Evolutionary conservation across 2,113 vertebrate genomes (phyloP).

Genomic region (Antechinus flavipes): DNA sequence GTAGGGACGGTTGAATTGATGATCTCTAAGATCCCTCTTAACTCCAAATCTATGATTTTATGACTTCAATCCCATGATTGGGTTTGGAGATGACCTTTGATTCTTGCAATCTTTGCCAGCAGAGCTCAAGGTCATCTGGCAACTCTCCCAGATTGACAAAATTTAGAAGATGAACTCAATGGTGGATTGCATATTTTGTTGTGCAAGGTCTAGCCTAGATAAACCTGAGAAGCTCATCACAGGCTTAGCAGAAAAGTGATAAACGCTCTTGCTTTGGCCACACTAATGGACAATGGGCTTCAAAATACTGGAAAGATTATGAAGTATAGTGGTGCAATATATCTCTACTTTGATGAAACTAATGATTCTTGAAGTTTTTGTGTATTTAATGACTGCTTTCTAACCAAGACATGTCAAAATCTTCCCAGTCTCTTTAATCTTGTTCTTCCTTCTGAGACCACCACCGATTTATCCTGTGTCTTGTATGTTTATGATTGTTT

Average conservation of each 20-base stretch:
- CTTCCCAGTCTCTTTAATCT: background rate
- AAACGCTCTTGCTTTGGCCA: background rate
- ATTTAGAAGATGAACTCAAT: background rate
- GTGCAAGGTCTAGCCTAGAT: background rate
- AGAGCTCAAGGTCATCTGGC: background rate
- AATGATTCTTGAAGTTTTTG: background rate
- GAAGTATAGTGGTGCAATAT: background rate
- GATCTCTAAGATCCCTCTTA: no score
- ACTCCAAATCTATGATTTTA: no score
- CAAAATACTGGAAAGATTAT: background rate
- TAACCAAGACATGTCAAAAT: background rate
- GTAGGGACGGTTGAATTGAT: no score
- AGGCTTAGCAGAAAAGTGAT: background rate
- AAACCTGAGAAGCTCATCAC: background rate
- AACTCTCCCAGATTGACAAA: background rate
- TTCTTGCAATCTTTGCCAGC: background rate
- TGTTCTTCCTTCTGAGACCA: background rate
- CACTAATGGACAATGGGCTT: background rate
- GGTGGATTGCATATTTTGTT: background rate
- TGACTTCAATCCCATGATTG: background rate
- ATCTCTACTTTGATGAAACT: background rate
- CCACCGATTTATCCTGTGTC: background rate
- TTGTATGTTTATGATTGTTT: background rate
- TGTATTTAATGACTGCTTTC: background rate
- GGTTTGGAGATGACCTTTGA: background rate